Evolutionary conservation across 2,797 vertebrate species (phyloP).

Genomic region (Huso huso): DNA sequence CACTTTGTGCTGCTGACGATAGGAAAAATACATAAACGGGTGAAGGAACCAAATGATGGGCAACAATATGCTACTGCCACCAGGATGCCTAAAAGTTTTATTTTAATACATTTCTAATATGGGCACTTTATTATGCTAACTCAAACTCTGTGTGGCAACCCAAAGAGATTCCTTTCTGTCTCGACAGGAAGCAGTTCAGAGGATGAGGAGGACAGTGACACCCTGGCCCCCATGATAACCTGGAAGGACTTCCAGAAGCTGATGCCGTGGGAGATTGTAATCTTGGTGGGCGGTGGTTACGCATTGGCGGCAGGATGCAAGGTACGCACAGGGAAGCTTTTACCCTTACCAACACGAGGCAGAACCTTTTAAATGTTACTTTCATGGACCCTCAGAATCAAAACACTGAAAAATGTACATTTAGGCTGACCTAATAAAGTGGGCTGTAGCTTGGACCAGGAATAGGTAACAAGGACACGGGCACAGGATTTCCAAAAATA

Average conservation of each 20-base stretch:
- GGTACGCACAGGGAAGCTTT: constrained; percentile 46
- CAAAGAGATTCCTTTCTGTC: not conserved
- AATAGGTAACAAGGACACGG: no score
- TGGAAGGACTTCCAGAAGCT: constrained; percentile 97
- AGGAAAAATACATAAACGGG: not conserved
- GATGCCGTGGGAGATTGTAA: constrained; percentile 98
- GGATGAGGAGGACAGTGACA: constrained; percentile 35
- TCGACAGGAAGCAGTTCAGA: constrained; percentile 39
- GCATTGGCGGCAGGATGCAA: constrained; percentile 94
- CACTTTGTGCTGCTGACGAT: no score
- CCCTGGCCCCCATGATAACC: constrained; percentile 80
- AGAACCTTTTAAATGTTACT: not conserved
- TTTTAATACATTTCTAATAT: no score
- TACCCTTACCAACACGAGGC: not conserved
- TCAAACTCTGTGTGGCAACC: no score
- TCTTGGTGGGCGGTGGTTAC: constrained; percentile 93
- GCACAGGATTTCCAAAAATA: no score
- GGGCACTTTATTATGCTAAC: no score
- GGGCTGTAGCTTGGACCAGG: no score
- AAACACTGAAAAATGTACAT: no score
- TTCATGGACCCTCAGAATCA: no score
- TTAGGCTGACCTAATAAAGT: no score
- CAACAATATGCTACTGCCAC: constrained; percentile 3
- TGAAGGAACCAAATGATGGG: not conserved
- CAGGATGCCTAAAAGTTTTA: not conserved